Conservation (phyloP, 1,140 invertebrate species). For the Drosophila arawakana region DNA sequence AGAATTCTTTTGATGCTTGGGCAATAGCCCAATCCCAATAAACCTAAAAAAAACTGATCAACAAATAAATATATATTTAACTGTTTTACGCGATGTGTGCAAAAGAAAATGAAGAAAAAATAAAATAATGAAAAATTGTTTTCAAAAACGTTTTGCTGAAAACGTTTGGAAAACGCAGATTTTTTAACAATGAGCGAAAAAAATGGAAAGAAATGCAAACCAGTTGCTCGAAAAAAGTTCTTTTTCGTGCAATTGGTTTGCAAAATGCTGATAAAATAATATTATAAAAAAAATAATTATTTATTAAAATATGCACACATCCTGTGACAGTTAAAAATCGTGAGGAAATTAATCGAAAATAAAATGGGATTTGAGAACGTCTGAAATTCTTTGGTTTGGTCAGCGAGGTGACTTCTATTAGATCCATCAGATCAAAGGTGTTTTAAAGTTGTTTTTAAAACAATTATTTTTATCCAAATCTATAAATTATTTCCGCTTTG, state of each 20-base stretch:
- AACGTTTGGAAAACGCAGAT: conserved; percentile 3
- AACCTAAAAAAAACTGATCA: conserved; percentile 9
- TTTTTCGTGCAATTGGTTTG: conserved; percentile 34
- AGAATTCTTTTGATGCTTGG: conserved; percentile 1
- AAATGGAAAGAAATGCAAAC: conserved; percentile 31
- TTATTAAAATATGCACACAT: conserved; percentile 8
- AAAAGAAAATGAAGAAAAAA: conserved; percentile 1
- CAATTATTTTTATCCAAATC: conserved; percentile 50
- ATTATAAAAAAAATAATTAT: conserved; percentile 7
- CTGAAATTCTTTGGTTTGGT: not conserved
- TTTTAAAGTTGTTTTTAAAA: not conserved
- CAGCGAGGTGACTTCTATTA: not conserved
- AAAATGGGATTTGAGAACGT: conserved; percentile 10
- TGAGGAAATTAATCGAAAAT: not conserved
- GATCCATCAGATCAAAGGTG: not conserved
- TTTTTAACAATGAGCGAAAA: conserved; percentile 16
- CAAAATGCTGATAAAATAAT: conserved; percentile 1
- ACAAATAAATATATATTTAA: conserved; percentile 13
- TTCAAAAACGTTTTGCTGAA: not conserved
- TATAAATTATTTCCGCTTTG: conserved; percentile 22
- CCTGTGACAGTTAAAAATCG: not conserved
- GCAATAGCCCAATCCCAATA: not conserved
- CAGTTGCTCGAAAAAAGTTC: conserved; percentile 35
- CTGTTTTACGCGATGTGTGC: conserved; percentile 35
- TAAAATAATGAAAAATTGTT: conserved; percentile 3